A percentile compares a stretch with the other conserved stretches of the same genome.
Conservation (phyloP, 2,888 invertebrate genomes). For the Scaptomyza parva region DNA sequence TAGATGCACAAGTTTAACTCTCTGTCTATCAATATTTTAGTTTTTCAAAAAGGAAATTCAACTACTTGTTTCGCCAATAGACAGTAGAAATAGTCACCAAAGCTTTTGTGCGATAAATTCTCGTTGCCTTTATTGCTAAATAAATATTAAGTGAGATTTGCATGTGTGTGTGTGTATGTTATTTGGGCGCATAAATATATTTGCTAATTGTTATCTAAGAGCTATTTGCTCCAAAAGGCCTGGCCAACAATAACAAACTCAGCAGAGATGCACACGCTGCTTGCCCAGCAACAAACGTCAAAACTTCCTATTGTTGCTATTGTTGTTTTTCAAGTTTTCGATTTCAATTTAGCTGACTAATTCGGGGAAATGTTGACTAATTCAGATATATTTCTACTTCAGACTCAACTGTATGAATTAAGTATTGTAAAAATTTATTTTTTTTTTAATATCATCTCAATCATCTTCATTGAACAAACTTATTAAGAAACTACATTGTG, state of each 20-base stretch:
- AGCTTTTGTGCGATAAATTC: constrained; percentile 43
- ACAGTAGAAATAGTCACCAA: constrained; percentile 65
- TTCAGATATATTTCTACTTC: neutral
- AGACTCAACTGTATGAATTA: neutral
- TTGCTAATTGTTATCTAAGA: constrained; percentile 68
- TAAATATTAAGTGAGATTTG: constrained; percentile 45
- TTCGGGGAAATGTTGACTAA: constrained; percentile 22
- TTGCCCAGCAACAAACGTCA: constrained; percentile 5
- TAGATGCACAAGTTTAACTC: constrained; percentile 63
- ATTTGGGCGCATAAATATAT: constrained; percentile 62
- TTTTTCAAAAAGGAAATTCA: constrained; percentile 78
- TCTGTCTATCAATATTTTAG: constrained; percentile 71
- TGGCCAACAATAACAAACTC: constrained; percentile 1
- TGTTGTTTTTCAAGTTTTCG: neutral
- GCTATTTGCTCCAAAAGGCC: constrained; percentile 34
- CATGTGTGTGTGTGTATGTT: constrained; percentile 32
- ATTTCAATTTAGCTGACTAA: constrained; percentile 36
- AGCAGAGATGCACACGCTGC: neutral
- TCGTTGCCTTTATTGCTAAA: constrained; percentile 41
- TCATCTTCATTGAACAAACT: neutral
- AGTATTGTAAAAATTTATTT: neutral
- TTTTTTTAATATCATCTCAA: neutral
- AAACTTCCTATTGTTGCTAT: neutral
- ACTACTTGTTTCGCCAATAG: constrained; percentile 78
- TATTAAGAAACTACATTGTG: neutral